phyloP scores from a whole-genome alignment of 1,140 invertebrate genomes.

The Lasioglossum baleicum region DNA sequence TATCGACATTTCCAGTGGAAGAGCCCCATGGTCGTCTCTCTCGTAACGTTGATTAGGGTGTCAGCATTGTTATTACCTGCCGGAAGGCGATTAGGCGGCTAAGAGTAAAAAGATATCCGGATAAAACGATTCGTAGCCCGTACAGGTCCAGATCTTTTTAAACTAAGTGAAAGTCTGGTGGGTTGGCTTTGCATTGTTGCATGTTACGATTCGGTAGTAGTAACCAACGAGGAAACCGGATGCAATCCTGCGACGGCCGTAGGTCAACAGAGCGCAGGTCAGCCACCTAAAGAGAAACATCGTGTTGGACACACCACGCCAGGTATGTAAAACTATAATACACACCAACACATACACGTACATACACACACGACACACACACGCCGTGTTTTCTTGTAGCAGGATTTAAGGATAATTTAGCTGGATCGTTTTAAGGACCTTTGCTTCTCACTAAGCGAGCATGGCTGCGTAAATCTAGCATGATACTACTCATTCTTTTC shows the following conservation, averaged over 20 bases:
- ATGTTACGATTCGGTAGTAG: conserved; percentile 80
- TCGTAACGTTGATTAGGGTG: too few species aligned
- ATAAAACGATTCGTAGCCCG: conserved; percentile 47
- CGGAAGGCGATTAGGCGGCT: not conserved
- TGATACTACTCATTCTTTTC: conserved; percentile 16
- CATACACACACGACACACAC: not conserved
- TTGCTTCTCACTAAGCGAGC: conserved; percentile 44
- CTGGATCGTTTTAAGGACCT: conserved; percentile 48
- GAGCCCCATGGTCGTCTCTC: too few species aligned
- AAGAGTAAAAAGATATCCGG: not conserved
- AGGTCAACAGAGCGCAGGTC: conserved; percentile 69
- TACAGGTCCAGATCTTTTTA: conserved; percentile 48
- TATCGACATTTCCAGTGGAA: too few species aligned
- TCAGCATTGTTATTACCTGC: too few species aligned
- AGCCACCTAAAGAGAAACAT: conserved; percentile 75
- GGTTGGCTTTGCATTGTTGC: conserved; percentile 81
- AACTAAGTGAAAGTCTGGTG: conserved; percentile 77
- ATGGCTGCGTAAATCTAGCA: conserved; percentile 50
- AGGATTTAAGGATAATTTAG: conserved; percentile 18
- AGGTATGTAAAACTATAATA: conserved; percentile 70
- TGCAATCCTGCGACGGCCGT: conserved; percentile 66
- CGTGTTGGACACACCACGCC: conserved; percentile 77
- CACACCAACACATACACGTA: not conserved
- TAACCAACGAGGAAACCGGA: conserved; percentile 77
- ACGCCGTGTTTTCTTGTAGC: not conserved